These are phyloP conservation scores for Deilephila elpenor DNA, from an alignment of 2,888 invertebrate species.

Conservation along the genomic window DNA sequence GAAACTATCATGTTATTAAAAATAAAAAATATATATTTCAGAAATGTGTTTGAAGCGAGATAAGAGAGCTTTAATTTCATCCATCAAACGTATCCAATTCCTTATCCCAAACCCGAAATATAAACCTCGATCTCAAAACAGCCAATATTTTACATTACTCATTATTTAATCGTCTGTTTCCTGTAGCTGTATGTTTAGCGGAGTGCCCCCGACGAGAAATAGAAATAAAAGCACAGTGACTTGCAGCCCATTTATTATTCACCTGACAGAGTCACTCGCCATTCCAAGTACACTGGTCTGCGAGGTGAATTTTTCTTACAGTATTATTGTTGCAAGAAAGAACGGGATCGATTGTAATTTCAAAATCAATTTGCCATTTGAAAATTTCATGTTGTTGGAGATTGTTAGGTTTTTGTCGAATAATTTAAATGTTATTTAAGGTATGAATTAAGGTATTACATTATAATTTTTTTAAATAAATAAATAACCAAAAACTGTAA, in stretches of 20 bases:
- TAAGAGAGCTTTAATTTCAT: constrained; percentile 15
- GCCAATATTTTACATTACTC: constrained; percentile 23
- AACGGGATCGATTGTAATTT: constrained; percentile 34
- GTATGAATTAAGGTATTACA: background rate
- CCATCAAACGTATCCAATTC: constrained; percentile 29
- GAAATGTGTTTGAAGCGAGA: background rate
- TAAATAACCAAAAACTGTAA: no score
- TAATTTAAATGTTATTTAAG: background rate
- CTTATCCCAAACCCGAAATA: constrained; percentile 30
- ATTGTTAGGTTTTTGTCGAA: background rate
- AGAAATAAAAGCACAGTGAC: constrained; percentile 63
- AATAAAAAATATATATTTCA: no score
- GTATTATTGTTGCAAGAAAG: constrained; percentile 63
- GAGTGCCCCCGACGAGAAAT: constrained; percentile 43
- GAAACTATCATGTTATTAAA: no score
- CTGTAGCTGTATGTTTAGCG: constrained; percentile 40
- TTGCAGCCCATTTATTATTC: constrained; percentile 73
- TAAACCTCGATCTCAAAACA: constrained; percentile 25
- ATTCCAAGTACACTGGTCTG: constrained; percentile 58
- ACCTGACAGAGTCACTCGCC: constrained; percentile 70
- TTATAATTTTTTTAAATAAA: background rate
- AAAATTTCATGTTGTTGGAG: background rate
- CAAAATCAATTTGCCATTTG: background rate
- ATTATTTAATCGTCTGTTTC: constrained; percentile 3
- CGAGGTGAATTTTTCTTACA: constrained; percentile 64